These are phyloP conservation scores for Hippopotamus amphibius DNA, from an alignment of 2,113 vertebrate species.

Conservation along the genomic window DNA sequence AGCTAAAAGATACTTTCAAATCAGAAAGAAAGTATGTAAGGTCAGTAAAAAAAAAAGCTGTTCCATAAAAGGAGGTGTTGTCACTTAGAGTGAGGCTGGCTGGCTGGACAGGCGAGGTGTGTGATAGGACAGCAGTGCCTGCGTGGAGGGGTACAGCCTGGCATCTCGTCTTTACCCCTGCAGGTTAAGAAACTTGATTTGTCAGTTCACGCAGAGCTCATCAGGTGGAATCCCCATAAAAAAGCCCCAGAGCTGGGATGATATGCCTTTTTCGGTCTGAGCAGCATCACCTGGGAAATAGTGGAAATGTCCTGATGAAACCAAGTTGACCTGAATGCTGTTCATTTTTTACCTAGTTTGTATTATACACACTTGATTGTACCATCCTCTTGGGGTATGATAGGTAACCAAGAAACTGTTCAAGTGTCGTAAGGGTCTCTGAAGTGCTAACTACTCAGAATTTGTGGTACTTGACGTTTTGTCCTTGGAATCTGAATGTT, in stretches of 20 bases:
- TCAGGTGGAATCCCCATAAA: neutral
- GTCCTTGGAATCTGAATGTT: slow-evolving; percentile 27
- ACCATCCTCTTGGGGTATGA: neutral
- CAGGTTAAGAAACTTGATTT: neutral
- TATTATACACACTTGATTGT: neutral
- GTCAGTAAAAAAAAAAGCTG: neutral
- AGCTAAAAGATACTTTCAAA: slow-evolving; percentile 48
- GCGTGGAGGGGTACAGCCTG: neutral
- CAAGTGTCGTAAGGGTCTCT: neutral
- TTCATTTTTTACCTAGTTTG: neutral
- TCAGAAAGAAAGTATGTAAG: neutral
- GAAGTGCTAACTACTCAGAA: neutral
- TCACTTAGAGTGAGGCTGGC: neutral
- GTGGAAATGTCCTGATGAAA: neutral
- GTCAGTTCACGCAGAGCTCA: neutral
- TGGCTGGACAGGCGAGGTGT: neutral
- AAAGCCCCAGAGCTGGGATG: neutral
- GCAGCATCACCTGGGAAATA: neutral
- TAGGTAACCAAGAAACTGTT: neutral
- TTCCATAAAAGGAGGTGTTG: neutral
- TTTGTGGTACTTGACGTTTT: slow-evolving; percentile 39
- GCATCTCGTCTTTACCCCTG: neutral
- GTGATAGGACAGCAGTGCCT: too few relatives aligned
- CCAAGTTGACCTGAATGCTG: neutral
- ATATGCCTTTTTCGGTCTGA: neutral